These are phyloP conservation scores for Cenopis cana DNA, from an alignment of 2,888 invertebrate genomes.

Conservation along the genomic window DNA sequence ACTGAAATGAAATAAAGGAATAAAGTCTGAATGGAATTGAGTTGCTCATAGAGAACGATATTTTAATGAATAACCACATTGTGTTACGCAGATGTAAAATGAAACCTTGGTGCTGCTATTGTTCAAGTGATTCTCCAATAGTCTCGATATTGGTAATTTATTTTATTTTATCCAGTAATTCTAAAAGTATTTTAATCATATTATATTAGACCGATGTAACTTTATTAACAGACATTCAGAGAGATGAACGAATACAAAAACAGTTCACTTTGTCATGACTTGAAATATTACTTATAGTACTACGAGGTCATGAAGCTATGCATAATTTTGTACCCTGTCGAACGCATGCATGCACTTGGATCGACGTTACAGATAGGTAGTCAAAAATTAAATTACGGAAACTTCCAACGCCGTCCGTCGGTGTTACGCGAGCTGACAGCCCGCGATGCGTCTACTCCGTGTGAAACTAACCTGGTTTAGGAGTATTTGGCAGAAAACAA, in stretches of 20 bases:
- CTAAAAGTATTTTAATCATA: too few relatives aligned
- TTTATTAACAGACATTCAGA: background rate
- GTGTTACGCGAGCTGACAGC: background rate
- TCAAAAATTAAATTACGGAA: constrained; percentile 15
- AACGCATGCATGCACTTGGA: background rate
- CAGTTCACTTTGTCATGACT: background rate
- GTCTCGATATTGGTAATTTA: too few relatives aligned
- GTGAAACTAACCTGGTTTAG: background rate
- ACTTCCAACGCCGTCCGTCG: constrained; percentile 3
- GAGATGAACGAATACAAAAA: background rate
- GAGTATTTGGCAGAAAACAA: background rate
- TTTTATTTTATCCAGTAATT: too few relatives aligned
- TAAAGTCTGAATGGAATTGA: too few relatives aligned
- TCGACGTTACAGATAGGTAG: background rate
- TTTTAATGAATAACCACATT: too few relatives aligned
- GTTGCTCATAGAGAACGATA: too few relatives aligned
- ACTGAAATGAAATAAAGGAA: too few relatives aligned
- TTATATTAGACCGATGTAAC: background rate
- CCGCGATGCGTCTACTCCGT: background rate
- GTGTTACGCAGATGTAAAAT: too few relatives aligned
- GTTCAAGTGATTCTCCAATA: background rate
- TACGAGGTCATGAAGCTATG: background rate
- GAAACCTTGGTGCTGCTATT: too few relatives aligned
- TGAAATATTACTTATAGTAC: background rate
- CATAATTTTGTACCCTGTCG: constrained; percentile 1